Base-by-base conservation (phyloP, 2,888 invertebrate species). In the Podotricha telesiphe region DNA sequence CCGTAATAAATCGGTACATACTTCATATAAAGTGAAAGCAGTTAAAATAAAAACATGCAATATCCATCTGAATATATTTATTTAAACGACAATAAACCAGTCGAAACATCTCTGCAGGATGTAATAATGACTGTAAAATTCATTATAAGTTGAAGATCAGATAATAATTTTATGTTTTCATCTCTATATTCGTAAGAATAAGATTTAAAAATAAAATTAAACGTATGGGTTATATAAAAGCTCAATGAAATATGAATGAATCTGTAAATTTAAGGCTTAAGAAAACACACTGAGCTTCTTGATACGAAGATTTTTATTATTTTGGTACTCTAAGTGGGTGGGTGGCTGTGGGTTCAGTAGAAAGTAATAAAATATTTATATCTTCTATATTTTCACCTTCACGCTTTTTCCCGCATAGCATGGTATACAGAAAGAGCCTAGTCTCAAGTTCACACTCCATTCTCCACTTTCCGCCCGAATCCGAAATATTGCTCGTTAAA, bases 231-330 rank as follows among this genome's bases (percentile, higher is more conserved):
- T 67, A 65, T 48, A 62, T 67, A 72, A 67, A 63, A 40, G 34
- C 48, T 67, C 65, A 72, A 69, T 65, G 67, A 69, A 69, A 72
- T 65, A 69, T 69, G 61, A 69, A 65, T 61, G 67, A 67, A 48
- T 67, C 19, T 67, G 37, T 45, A 34, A 72, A 69, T 67, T 69
- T 61, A 51, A 40, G 22, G 45, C 47, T 59, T 67, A 53, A 58
- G 42, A 59, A 53, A 53, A 20, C 34, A 55, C 34, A 40, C 42
- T 64, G 64, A 37, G 17, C 37, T 47, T 47, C 56, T 65, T 42
- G 64, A 72, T 56, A 59, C 51, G 42, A 56, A 51, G 48, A 65
- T 53, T 47, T 51, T 40, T 67, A 50, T 53, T 48, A 51, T 17
- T 42, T 42, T 42, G 28, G 6, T 6, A 28, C 6, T 4, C 28